Base-by-base conservation (phyloP, 2,113 vertebrate genomes). In the Apeltes quadracus region DNA sequence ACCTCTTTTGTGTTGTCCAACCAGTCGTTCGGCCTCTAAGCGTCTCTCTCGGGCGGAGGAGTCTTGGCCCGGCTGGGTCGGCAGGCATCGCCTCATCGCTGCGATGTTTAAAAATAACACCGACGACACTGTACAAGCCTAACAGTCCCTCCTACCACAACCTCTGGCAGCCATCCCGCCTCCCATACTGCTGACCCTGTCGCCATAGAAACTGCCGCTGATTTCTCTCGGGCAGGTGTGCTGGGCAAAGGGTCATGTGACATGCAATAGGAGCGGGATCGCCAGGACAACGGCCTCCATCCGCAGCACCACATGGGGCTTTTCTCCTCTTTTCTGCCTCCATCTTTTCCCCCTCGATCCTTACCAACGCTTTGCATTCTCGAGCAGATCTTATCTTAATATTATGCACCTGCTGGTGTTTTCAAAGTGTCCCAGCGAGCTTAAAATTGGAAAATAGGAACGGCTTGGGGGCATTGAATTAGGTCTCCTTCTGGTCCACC, bases 191-290 rank as follows among this genome's bases (percentile, higher is more conserved):
- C 89, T 92, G 92, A 94, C 93, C 94, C 89, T 81, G 93, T 94
- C 89, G 65, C 91, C 90, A 94, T 94, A 92, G 94, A 91, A 94
- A 94, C 93, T 89, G 88, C 89, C 69, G 79, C 89, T 79, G 81
- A 90, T 92, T 92, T 90, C 92, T 93, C 92, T 76, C 82, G 78
- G 91, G 93, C 93, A 94, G 94, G 94, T 94, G 94, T 89, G 90
- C 84, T 70, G 92, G 92, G 91, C 92, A 92, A 89, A 81, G 76
- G 92, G 92, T 94, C 92, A 93, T 86, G 89, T 94, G 94, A 93
- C 90, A 90, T 76, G 54, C 81, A 82, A 71, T 61, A 80, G 84
- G 91, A 91, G 86, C 87, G 83, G 67, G 78, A 93, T 92, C 80
- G 72, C 89, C 84, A 90, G 87, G 89, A 92, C 90, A 91, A 91